phyloP scores from a whole-genome alignment of 2,888 invertebrate genomes.

The Coleophora deauratella region DNA sequence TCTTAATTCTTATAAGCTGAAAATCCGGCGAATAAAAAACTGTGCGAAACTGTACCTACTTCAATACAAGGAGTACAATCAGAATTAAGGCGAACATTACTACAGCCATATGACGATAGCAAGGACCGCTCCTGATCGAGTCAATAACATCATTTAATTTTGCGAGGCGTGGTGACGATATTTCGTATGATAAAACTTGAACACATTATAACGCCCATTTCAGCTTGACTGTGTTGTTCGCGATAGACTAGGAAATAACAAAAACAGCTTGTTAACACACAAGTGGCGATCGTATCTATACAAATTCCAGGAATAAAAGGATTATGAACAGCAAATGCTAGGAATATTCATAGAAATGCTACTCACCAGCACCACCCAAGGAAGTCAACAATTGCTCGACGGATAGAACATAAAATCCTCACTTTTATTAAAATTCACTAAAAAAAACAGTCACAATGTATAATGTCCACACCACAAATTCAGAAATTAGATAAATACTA shows the following conservation, averaged over 20 bases:
- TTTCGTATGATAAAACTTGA: slow-evolving; percentile 46
- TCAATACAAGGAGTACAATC: background rate
- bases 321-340: slow-evolving; percentile 28
- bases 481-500: slow-evolving; percentile 30
- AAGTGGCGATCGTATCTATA: slow-evolving; percentile 3
- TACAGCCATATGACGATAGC: background rate
- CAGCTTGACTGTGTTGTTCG: slow-evolving; percentile 12
- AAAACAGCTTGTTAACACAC: too few species aligned
- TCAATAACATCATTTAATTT: slow-evolving; percentile 19
- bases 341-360: slow-evolving; percentile 45
- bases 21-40: slow-evolving; percentile 1
- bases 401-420: slow-evolving; percentile 32
- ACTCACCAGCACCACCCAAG: slow-evolving; percentile 64
- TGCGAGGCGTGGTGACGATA: slow-evolving; percentile 35
- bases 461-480: slow-evolving; percentile 33
- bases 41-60: too few species aligned
- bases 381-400: slow-evolving; percentile 52
- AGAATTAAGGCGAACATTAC: too few species aligned
- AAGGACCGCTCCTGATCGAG: slow-evolving; percentile 12
- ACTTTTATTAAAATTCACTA: slow-evolving; percentile 22
- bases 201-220: slow-evolving; percentile 60
- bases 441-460: slow-evolving; percentile 30
- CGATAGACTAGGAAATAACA: too few species aligned
- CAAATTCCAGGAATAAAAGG: slow-evolving; percentile 5
- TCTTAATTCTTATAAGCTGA: slow-evolving; percentile 3